A percentile compares a stretch with the other conserved stretches of the same genome.
Evolutionary conservation across 2,888 invertebrate genomes (phyloP).

Genomic region (Drosophila tanythrix): DNA sequence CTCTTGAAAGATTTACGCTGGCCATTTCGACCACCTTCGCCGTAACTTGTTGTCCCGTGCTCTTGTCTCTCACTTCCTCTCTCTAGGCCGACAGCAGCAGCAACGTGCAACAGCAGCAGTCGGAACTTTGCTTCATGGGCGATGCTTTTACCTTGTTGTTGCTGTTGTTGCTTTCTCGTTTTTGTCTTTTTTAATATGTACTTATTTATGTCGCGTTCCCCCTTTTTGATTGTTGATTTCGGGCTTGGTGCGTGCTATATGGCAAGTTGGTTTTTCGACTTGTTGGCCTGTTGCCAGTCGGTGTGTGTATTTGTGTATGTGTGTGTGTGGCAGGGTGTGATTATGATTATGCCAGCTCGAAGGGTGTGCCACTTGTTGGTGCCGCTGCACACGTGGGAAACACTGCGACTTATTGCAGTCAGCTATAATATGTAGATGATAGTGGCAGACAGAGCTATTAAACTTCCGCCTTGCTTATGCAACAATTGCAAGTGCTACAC

Average conservation of each 20-base stretch:
- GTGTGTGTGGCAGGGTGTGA: conserved; percentile 28
- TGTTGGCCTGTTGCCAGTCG: conserved; percentile 18
- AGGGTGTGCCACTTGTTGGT: conserved; percentile 75
- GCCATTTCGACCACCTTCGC: conserved; percentile 54
- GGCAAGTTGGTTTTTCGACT: conserved; percentile 43
- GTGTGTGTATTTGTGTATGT: neutral
- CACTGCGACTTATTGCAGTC: conserved; percentile 21
- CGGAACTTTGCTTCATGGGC: conserved; percentile 67
- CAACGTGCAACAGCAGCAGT: conserved; percentile 29
- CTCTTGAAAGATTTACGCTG: conserved; percentile 84
- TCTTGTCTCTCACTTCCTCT: conserved; percentile 4
- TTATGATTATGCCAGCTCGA: conserved; percentile 28
- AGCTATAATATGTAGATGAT: neutral
- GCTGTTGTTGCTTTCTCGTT: conserved; percentile 32
- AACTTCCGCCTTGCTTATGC: conserved; percentile 58
- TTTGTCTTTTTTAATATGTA: conserved; percentile 56
- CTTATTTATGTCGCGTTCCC: conserved; percentile 60
- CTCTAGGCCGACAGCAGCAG: neutral
- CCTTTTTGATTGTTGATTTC: conserved; percentile 38
- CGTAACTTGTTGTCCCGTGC: conserved; percentile 53
- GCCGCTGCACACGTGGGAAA: conserved; percentile 70
- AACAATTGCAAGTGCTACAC: conserved; percentile 15
- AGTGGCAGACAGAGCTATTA: conserved; percentile 33
- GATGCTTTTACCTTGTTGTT: conserved; percentile 49
- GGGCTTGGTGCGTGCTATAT: conserved; percentile 70